Evolutionary conservation across 2,888 invertebrate species (phyloP).

Genomic region (Diploptera punctata): DNA sequence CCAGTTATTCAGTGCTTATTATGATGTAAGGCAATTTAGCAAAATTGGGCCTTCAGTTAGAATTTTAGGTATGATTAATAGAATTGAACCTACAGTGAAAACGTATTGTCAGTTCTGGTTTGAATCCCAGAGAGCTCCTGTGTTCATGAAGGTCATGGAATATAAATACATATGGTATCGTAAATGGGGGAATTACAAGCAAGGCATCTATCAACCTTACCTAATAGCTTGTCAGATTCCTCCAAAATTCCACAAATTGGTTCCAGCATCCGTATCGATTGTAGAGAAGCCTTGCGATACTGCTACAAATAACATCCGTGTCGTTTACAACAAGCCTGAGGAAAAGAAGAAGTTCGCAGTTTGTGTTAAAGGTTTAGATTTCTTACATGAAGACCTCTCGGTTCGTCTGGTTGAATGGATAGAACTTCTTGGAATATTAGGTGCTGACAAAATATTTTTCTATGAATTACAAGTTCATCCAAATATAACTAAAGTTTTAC

Average conservation of each 20-base stretch:
- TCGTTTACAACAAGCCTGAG: constrained; percentile 78
- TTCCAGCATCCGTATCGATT: constrained; percentile 84
- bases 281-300: constrained; percentile 86
- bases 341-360: constrained; percentile 83
- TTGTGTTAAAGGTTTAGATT: constrained; percentile 93
- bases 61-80: constrained; percentile 87
- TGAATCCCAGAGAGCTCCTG: constrained; percentile 81
- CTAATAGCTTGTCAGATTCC: constrained; percentile 89
- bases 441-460: constrained; percentile 91
- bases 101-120: constrained; percentile 92
- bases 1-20: constrained; percentile 88
- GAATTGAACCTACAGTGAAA: constrained; percentile 81
- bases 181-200: constrained; percentile 94
- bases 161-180: constrained; percentile 95
- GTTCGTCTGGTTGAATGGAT: constrained; percentile 94
- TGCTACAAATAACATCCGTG: constrained; percentile 82
- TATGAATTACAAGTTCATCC: constrained; percentile 89
- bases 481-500: constrained; percentile 84
- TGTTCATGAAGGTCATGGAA: constrained; percentile 81
- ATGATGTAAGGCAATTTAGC: constrained; percentile 80
- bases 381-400: constrained; percentile 89
- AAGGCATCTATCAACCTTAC: constrained; percentile 90
- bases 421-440: constrained; percentile 82
- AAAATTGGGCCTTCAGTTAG: constrained; percentile 83
- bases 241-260: constrained; percentile 68